These are phyloP conservation scores for Oreonectes daqikongensis DNA, from an alignment of 2,797 vertebrate genomes.

Conservation along the genomic window DNA sequence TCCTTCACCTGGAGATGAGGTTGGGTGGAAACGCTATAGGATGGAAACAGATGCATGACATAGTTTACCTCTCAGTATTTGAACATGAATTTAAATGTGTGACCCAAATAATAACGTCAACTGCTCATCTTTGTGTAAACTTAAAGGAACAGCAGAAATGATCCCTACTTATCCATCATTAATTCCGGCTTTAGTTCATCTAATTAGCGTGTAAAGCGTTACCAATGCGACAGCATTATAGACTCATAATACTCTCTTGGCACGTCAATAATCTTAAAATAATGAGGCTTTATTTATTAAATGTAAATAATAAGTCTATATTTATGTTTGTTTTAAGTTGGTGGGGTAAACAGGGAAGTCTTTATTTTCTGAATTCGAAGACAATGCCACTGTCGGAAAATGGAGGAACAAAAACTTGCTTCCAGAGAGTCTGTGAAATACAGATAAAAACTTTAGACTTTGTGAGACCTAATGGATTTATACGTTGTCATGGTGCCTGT, in stretches of 20 bases:
- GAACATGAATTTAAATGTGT: slow-evolving; percentile 9
- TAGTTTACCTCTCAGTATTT: neutral
- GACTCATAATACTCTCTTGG: neutral
- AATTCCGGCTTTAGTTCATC: slow-evolving; percentile 30
- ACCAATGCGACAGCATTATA: neutral
- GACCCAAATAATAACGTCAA: slow-evolving; percentile 8
- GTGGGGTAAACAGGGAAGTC: neutral
- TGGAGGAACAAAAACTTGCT: too few relatives aligned
- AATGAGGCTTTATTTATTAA: slow-evolving; percentile 13
- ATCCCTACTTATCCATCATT: slow-evolving; percentile 35
- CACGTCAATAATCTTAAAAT: slow-evolving; percentile 6
- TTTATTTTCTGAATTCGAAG: neutral
- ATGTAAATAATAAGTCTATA: neutral
- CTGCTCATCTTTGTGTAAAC: slow-evolving; percentile 37
- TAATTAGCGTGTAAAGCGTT: slow-evolving; percentile 23
- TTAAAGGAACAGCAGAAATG: slow-evolving; percentile 5
- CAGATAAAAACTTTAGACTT: neutral
- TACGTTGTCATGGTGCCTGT: neutral
- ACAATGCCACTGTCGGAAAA: too few relatives aligned
- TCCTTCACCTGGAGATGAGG: neutral
- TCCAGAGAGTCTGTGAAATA: too few relatives aligned
- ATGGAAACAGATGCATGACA: neutral
- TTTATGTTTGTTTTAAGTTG: slow-evolving; percentile 3
- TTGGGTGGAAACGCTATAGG: neutral
- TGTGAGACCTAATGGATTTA: neutral